Percentiles rank a stretch among this genome's conserved stretches.
Evolutionary conservation across 1,140 invertebrate genomes (phyloP).

Genomic region (Drosophila saltans): DNA sequence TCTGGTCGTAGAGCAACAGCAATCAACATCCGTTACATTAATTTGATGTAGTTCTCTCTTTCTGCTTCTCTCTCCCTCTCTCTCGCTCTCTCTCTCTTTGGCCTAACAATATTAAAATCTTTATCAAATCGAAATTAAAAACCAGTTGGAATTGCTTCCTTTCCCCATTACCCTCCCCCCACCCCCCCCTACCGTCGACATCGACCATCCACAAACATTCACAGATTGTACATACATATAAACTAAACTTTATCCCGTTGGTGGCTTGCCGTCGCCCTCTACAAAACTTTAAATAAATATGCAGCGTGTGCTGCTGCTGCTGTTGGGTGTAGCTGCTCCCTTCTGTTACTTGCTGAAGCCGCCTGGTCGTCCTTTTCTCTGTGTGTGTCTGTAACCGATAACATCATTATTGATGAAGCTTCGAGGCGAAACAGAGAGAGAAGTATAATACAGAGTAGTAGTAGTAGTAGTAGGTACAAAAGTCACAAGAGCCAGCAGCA

Average conservation of each 20-base stretch:
- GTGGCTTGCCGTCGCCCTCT: constrained; percentile 42
- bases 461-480: constrained; percentile 30
- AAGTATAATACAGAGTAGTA: constrained; percentile 19
- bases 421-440: constrained; percentile 27
- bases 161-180: constrained; percentile 13
- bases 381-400: constrained; percentile 72
- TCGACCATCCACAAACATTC: not conserved
- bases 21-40: constrained; percentile 76
- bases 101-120: constrained; percentile 76
- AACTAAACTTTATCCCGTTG: constrained; percentile 44
- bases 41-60: constrained; percentile 61
- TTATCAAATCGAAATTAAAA: constrained; percentile 81
- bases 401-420: constrained; percentile 80
- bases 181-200: not conserved
- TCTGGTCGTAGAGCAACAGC: constrained; percentile 54
- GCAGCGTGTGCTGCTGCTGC: constrained; percentile 63
- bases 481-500: constrained; percentile 59
- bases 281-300: constrained; percentile 82
- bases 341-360: constrained; percentile 13
- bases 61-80: constrained; percentile 20
- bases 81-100: not conserved
- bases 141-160: constrained; percentile 76
- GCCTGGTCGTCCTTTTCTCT: constrained; percentile 29
- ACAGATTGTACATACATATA: not conserved
- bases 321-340: not conserved